Percentiles rank a stretch among this genome's conserved stretches.
Evolutionary conservation across 2,888 invertebrate genomes (phyloP).

Genomic region (Tortrix viridana): DNA sequence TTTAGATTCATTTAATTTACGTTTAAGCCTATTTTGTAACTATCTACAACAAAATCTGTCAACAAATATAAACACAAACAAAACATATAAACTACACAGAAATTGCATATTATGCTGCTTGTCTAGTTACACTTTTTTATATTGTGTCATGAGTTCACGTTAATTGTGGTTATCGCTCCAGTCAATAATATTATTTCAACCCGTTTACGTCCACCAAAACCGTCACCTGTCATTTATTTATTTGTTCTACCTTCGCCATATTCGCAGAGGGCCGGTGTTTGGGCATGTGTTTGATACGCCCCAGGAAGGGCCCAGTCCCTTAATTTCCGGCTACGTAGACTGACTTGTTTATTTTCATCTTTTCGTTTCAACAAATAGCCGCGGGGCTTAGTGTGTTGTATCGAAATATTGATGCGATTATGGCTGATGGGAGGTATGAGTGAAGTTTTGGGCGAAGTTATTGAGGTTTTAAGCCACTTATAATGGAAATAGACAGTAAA

Average conservation of each 20-base stretch:
- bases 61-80: no score
- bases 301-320: constrained; percentile 37
- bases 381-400: constrained; percentile 12
- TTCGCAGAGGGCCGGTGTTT: constrained; percentile 27
- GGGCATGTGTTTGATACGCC: constrained; percentile 29
- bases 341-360: constrained; percentile 38
- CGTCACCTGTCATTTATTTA: constrained; percentile 8
- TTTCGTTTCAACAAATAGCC: constrained; percentile 30
- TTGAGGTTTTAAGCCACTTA: background rate
- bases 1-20: constrained; percentile 12
- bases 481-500: no score
- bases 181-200: no score
- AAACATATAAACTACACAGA: no score
- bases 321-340: constrained; percentile 39
- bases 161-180: no score
- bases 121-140: no score
- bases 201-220: background rate
- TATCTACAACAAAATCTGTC: no score
- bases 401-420: constrained; percentile 12
- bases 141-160: no score
- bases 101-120: no score
- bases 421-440: constrained; percentile 14
- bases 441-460: constrained; percentile 3
- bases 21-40: no score
- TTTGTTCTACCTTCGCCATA: constrained; percentile 14